Conservation (phyloP, 2,113 vertebrate genomes). For the Gopherus evgoodei region DNA sequence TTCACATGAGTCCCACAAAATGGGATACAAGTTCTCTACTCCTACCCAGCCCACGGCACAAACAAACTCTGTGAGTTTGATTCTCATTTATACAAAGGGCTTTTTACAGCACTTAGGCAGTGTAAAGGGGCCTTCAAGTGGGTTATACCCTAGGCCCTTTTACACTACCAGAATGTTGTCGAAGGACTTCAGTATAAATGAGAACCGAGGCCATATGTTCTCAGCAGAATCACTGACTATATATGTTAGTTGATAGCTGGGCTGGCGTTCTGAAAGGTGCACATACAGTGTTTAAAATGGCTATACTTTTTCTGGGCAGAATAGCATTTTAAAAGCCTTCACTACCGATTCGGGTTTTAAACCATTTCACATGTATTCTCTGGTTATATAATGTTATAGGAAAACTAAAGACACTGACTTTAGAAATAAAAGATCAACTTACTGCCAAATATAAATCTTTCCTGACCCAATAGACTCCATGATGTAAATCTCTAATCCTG, state of each 20-base stretch:
- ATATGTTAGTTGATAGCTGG: neutral
- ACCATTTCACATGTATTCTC: accelerated
- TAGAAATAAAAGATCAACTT: neutral
- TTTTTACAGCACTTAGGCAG: no score
- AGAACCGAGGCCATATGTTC: neutral
- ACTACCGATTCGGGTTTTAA: neutral
- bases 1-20: neutral
- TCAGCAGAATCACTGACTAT: neutral
- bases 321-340: neutral
- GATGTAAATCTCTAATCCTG: slow-evolving; percentile 5
- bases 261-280: neutral
- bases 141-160: neutral
- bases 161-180: neutral
- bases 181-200: neutral
- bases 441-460: neutral
- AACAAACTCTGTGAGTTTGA: neutral
- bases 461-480: neutral
- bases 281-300: neutral
- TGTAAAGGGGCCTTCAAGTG: neutral
- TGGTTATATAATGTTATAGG: neutral
- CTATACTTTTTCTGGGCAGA: neutral
- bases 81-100: neutral
- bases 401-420: neutral
- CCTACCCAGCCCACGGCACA: neutral
- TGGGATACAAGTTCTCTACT: neutral